phyloP scores from a whole-genome alignment of 2,113 vertebrate species.

The Camelus bactrianus region DNA sequence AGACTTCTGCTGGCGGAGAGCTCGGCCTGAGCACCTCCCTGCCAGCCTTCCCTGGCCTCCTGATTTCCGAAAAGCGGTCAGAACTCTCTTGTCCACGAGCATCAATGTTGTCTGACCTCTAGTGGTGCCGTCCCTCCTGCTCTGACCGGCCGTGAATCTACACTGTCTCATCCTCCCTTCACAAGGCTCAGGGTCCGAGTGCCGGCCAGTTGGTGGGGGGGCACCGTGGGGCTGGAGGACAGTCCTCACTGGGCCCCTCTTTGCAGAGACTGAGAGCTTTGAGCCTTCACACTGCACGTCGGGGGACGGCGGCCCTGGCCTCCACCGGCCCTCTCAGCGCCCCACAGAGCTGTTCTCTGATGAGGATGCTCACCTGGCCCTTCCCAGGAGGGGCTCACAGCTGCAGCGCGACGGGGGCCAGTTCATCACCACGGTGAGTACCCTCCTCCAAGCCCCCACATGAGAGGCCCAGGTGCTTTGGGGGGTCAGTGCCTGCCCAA shows the following conservation, averaged over 20 bases:
- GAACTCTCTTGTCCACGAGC: background rate
- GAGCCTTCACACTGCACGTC: background rate
- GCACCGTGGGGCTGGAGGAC: background rate
- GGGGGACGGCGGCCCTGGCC: background rate
- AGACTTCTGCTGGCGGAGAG: background rate
- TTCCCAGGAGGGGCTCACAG: slow-evolving; percentile 85
- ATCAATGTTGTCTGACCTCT: background rate
- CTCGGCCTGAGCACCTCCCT: background rate
- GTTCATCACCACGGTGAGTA: slow-evolving; percentile 89
- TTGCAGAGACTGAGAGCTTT: background rate
- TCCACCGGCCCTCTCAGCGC: background rate
- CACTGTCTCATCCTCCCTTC: rapidly evolving
- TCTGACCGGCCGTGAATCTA: background rate
- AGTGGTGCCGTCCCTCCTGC: background rate
- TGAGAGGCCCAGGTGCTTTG: background rate
- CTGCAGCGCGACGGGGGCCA: slow-evolving; percentile 79
- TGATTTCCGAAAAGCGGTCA: background rate
- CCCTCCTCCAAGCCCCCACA: background rate
- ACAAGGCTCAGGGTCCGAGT: background rate
- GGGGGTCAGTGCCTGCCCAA: background rate
- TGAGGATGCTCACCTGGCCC: slow-evolving; percentile 12
- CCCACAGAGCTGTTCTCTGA: background rate
- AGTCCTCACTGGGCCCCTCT: background rate
- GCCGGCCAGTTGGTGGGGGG: rapidly evolving
- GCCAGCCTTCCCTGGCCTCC: background rate